Evolutionary conservation across 1,140 invertebrate species (phyloP).

Genomic region (Nephila pilipes): DNA sequence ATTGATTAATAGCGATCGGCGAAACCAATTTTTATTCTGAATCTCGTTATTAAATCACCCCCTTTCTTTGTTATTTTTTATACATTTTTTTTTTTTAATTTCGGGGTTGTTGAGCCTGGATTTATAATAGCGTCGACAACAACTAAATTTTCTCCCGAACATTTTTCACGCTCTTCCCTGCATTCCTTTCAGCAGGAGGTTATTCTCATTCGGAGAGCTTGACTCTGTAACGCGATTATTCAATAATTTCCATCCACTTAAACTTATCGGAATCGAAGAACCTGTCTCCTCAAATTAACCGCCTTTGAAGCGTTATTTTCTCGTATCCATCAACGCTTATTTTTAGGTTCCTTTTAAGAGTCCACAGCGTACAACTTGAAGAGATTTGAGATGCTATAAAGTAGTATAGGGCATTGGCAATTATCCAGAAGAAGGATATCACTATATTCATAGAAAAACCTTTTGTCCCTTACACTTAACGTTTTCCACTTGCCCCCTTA

Average conservation of each 20-base stretch:
- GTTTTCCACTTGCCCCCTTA: constrained; percentile 35
- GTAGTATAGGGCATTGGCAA: constrained; percentile 39
- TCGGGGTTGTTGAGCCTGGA: not conserved
- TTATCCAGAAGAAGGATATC: constrained; percentile 48
- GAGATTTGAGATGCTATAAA: constrained; percentile 39
- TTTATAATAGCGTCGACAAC: not conserved
- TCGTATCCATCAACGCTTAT: constrained; percentile 20
- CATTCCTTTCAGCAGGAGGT: not conserved
- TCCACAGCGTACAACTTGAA: not conserved
- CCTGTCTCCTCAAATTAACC: constrained; percentile 36
- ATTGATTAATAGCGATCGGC: constrained; percentile 12
- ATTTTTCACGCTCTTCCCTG: not conserved
- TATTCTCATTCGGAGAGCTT: not conserved
- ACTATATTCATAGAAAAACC: constrained; percentile 47
- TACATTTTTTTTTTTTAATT: not conserved
- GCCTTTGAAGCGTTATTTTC: constrained; percentile 34
- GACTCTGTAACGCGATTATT: constrained; percentile 39
- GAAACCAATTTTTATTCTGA: constrained; percentile 12
- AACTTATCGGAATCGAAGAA: constrained; percentile 7
- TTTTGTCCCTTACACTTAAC: constrained; percentile 46
- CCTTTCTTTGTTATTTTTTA: no score
- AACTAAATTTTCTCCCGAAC: not conserved
- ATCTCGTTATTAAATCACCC: not conserved
- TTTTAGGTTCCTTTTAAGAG: constrained; percentile 39
- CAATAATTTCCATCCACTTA: constrained; percentile 52